Evolutionary conservation across 2,113 vertebrate genomes (phyloP), one percentile per base, ranked within the genome.

Genomic region (Cephalopterus ornatus): DNA sequence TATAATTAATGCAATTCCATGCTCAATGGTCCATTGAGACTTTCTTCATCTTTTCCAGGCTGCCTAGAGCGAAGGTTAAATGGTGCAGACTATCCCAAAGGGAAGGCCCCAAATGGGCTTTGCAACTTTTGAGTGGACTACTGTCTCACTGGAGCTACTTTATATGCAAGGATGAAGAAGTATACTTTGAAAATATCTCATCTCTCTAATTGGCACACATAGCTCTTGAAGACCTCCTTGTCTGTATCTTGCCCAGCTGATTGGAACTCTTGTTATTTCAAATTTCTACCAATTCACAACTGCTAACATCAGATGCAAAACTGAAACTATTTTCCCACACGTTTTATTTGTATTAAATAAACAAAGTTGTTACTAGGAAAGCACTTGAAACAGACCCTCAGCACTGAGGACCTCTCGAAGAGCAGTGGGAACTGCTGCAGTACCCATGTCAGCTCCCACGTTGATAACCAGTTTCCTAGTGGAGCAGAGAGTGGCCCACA

Each of bases 371-470:
- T 83, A 62, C 47, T 26, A 62, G 44, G 27, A 73, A 19, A 87
- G 6, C 18, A 71, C n/a, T 39, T 59, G 59, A 78, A 80, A 41
- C 74, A 61, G 41, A 71, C 17, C 35, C 24, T 59, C n/a, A 71
- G 14, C 42, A 46, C 20, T 15, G 37, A 53, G 42, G 18, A 62
- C 5, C 72, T 67, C 12, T 6, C 50, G 52, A 63, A 73, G 37
- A 75, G 32, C 35, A 52, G 12, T 10, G 15, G 42, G 37, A 78
- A 33, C 46, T 42, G 21, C 27, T 73, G 68, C 3, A 3, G 52
- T 20, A 89, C 53, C 44, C 30, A 22, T 0, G 0, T 8, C 19
- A 35, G 66, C 35, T 71, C 32, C n/a, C 9, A 3, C 1, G 1
- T 62, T 11, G 30, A 52, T 11, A 63, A 70, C 19, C 37, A 65